Base-by-base conservation (phyloP, 2,113 vertebrate genomes). In the Dipodomys stephensi region DNA sequence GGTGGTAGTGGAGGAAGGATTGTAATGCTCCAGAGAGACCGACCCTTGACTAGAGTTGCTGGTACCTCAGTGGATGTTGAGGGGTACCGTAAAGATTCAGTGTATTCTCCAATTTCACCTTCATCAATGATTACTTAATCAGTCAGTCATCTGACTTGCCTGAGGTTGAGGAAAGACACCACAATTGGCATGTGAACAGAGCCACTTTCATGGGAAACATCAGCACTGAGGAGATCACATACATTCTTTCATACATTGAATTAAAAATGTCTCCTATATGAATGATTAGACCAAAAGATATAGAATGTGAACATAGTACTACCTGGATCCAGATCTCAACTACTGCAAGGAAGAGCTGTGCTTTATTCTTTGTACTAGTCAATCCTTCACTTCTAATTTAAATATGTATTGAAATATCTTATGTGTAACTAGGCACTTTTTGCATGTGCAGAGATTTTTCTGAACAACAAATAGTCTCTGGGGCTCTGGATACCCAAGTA, bases 321-420 rank as follows among this genome's bases (percentile, higher is more conserved):
- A 68, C 90, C 76, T 73, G 30, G 87, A 44, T 64, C 53, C 12
- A 83, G 35, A 44, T 39, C 15, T 60, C 25, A 92, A 53, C 9
- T 83, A 35, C 9, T 32, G 0, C 3, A 65, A 23, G n/a, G 53
- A 89, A 11, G 53, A 13, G 13, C 8, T 74, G 2, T 44, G 53
- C 12, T 62, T 22, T 23, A 69, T 30, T 39, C 18, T 69, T 62
- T 46, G 25, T 32, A n/a, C 82, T 85, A 71, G 15, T 30, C 53
- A 81, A 32, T 73, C 28, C 53, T 82, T 82, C 22, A 79, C 62
- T 82, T 46, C 62, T 23, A 78, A 27, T 39, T 72, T 79, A 79
- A 83, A 68, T 90, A 83, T 79, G 85, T 87, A 80, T 77, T 71
- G 19, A 91, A 87, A 60, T 53, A 3, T 72, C 28, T 90, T 16